Evolutionary conservation across 2,888 invertebrate species (phyloP).

Genomic region (Caenorhabditis doughertyi): DNA sequence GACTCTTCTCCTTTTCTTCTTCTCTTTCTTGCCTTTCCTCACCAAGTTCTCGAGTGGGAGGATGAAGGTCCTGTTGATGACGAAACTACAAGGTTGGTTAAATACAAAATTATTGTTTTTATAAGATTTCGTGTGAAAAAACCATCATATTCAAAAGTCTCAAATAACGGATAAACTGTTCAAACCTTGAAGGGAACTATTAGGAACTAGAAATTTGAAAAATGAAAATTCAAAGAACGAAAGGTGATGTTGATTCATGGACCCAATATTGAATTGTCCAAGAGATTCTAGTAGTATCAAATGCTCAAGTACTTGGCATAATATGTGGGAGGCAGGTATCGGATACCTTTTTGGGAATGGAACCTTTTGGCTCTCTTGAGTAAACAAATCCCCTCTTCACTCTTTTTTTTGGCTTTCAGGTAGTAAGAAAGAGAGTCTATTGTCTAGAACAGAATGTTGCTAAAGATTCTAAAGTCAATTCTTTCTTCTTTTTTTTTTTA

Average conservation of each 20-base stretch:
- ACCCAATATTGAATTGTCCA: neutral
- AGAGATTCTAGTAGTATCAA: slow-evolving; percentile 45
- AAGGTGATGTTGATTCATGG: slow-evolving; percentile 3
- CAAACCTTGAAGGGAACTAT: too few relatives aligned
- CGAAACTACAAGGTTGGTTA: neutral
- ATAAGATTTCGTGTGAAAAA: too few relatives aligned
- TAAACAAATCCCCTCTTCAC: slow-evolving; percentile 42
- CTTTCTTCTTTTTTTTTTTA: neutral
- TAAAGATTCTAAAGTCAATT: slow-evolving; percentile 1
- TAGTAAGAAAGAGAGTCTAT: too few relatives aligned
- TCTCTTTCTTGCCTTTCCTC: slow-evolving; percentile 7
- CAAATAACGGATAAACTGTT: neutral
- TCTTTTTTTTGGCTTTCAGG: neutral
- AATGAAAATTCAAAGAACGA: neutral
- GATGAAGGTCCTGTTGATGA: slow-evolving; percentile 34
- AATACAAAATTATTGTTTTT: too few relatives aligned
- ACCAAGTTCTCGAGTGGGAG: slow-evolving; percentile 58
- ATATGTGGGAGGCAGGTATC: slow-evolving; percentile 50
- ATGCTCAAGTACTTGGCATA: slow-evolving; percentile 51
- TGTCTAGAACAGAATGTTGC: slow-evolving; percentile 55
- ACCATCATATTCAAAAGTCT: too few relatives aligned
- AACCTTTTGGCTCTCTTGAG: slow-evolving; percentile 50
- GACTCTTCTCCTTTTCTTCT: slow-evolving; percentile 49
- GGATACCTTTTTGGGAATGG: slow-evolving; percentile 58
- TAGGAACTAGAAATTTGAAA: neutral